Percentiles rank a stretch among this genome's conserved stretches.
These are phyloP conservation scores for Molorchus minor DNA, from an alignment of 2,888 invertebrate species.

Conservation along the genomic window DNA sequence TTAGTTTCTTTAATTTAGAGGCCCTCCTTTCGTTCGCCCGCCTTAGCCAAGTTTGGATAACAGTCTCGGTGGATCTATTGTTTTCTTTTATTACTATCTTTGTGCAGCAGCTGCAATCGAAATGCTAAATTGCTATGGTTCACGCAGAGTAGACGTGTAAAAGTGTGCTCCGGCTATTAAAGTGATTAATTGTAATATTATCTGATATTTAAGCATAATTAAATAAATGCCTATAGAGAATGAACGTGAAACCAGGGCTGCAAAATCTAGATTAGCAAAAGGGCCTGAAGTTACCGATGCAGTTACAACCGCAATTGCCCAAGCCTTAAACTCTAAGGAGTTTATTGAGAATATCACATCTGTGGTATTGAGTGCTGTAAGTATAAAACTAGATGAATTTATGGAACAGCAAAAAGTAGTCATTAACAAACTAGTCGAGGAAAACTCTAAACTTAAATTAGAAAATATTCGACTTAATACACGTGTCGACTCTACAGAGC, in stretches of 20 bases:
- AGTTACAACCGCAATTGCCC: neutral
- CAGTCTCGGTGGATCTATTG: no score
- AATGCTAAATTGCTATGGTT: no score
- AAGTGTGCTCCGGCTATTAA: neutral
- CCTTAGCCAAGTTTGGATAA: no score
- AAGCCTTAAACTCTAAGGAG: neutral
- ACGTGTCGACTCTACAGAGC: neutral
- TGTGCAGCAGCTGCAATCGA: no score
- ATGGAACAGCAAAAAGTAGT: neutral
- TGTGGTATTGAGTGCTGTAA: neutral
- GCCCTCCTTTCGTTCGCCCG: no score
- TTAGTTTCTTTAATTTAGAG: no score
- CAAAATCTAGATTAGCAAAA: neutral
- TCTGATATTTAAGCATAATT: neutral
- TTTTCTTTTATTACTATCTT: no score
- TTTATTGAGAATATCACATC: neutral
- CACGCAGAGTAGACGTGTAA: neutral
- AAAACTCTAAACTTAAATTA: neutral
- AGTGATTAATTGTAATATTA: no score
- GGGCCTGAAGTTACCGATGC: neutral
- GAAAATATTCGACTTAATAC: neutral
- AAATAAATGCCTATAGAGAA: neutral
- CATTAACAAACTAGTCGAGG: neutral
- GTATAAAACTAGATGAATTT: neutral
- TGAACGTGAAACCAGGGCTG: neutral